phyloP scores from a whole-genome alignment of 2,797 vertebrate species.

The Lepilemur septentrionalis region DNA sequence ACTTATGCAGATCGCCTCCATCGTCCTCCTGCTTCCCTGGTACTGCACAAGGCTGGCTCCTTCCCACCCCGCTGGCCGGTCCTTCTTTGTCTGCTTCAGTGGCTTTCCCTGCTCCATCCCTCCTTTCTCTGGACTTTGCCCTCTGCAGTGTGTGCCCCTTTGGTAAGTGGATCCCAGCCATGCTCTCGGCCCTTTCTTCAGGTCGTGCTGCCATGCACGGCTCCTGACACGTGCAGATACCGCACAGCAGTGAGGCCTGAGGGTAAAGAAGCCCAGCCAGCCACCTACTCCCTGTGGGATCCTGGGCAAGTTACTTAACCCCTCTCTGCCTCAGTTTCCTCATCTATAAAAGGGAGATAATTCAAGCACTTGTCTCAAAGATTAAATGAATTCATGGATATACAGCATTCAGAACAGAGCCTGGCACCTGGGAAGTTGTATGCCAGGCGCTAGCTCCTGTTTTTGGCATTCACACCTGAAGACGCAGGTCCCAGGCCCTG shows the following conservation, averaged over 20 bases:
- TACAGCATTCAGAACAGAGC: not conserved
- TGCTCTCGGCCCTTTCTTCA: not conserved
- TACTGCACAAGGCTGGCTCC: not conserved
- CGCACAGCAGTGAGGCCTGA: rapidly evolving
- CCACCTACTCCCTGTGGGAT: not conserved
- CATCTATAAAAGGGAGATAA: not conserved
- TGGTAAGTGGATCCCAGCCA: not conserved
- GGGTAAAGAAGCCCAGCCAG: not conserved
- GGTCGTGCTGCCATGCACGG: not conserved
- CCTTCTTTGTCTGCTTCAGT: not conserved
- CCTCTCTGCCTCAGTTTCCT: not conserved
- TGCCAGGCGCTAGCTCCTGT: not conserved
- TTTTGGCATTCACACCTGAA: not conserved
- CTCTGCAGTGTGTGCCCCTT: not conserved
- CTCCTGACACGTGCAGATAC: not conserved
- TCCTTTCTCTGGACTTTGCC: not conserved
- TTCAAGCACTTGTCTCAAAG: not conserved
- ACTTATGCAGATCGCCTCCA: no score
- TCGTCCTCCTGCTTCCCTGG: not conserved
- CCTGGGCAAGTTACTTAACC: not conserved
- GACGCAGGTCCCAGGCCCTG: not conserved
- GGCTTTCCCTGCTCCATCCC: not conserved
- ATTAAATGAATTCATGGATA: not conserved
- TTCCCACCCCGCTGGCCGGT: not conserved
- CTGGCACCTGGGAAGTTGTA: not conserved